These are phyloP conservation scores for Eupithecia centaureata DNA, from an alignment of 2,888 invertebrate genomes.

Conservation along the genomic window DNA sequence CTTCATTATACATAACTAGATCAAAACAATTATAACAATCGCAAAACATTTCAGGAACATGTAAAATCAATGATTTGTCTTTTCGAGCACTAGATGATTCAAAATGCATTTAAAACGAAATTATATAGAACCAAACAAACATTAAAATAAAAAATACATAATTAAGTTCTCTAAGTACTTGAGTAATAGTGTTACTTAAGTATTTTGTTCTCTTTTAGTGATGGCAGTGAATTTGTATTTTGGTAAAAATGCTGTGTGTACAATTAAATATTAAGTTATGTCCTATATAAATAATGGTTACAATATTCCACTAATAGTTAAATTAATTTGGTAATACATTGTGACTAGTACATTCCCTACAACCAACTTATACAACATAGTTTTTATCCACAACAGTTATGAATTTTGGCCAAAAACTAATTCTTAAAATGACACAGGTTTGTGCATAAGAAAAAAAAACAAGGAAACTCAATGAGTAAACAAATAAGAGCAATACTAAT, in stretches of 20 bases:
- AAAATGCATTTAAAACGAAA: slow-evolving; percentile 24
- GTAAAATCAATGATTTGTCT: slow-evolving; percentile 18
- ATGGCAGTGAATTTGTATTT: slow-evolving; percentile 38
- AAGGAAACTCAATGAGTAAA: too few species aligned
- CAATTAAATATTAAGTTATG: slow-evolving; percentile 23
- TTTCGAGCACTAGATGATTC: slow-evolving; percentile 19
- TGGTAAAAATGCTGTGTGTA: slow-evolving; percentile 35
- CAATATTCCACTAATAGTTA: slow-evolving; percentile 51
- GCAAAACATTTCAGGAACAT: slow-evolving; percentile 10
- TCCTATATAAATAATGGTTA: slow-evolving; percentile 45
- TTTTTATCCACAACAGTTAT: background rate
- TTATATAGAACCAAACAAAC: background rate
- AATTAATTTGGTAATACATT: slow-evolving; percentile 61
- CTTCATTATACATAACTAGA: background rate
- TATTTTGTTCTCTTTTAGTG: background rate
- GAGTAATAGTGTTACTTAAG: background rate
- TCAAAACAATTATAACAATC: slow-evolving; percentile 4
- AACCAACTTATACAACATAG: slow-evolving; percentile 13
- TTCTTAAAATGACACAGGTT: background rate
- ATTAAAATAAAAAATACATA: background rate
- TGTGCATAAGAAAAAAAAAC: background rate
- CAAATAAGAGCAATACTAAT: background rate
- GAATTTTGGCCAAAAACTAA: background rate
- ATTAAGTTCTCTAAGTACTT: background rate
- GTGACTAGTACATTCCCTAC: slow-evolving; percentile 60